Conservation (phyloP, 2,888 invertebrate genomes). For the Hanleya hanleyi region DNA sequence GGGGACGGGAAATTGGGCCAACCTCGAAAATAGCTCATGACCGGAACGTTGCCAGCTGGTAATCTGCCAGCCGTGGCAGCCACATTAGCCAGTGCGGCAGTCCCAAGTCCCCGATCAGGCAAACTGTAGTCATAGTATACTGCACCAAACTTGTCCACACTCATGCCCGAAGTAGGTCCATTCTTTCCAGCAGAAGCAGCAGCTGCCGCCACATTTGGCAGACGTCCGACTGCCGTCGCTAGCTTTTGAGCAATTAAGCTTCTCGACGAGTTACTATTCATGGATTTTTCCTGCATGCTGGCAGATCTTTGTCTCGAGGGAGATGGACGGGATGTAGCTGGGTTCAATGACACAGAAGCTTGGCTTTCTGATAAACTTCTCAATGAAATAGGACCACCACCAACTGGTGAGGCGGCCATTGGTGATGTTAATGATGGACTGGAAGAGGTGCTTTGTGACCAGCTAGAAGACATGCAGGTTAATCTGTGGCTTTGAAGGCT, state of each 20-base stretch:
- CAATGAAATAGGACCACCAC: neutral
- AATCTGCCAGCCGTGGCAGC: constrained; percentile 26
- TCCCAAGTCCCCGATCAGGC: constrained; percentile 60
- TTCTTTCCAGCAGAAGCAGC: constrained; percentile 3
- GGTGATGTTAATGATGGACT: neutral
- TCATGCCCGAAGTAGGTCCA: neutral
- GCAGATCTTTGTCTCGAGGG: neutral
- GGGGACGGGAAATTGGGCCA: constrained; percentile 38
- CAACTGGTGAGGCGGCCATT: neutral
- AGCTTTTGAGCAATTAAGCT: constrained; percentile 11
- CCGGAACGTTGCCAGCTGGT: neutral
- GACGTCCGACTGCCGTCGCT: neutral
- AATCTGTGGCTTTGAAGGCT: neutral
- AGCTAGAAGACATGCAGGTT: neutral
- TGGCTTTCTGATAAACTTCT: neutral
- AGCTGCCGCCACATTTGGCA: neutral
- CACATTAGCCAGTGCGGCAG: constrained; percentile 24
- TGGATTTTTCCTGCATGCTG: neutral
- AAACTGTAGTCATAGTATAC: constrained; percentile 60
- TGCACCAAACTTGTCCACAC: constrained; percentile 45
- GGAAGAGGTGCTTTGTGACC: neutral
- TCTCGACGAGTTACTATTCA: neutral
- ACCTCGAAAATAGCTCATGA: neutral
- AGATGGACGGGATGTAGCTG: neutral
- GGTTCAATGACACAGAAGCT: neutral